A percentile compares a stretch with the other conserved stretches of the same genome.
phyloP scores from a whole-genome alignment of 2,113 vertebrate genomes.

The Spea multiplicata region DNA sequence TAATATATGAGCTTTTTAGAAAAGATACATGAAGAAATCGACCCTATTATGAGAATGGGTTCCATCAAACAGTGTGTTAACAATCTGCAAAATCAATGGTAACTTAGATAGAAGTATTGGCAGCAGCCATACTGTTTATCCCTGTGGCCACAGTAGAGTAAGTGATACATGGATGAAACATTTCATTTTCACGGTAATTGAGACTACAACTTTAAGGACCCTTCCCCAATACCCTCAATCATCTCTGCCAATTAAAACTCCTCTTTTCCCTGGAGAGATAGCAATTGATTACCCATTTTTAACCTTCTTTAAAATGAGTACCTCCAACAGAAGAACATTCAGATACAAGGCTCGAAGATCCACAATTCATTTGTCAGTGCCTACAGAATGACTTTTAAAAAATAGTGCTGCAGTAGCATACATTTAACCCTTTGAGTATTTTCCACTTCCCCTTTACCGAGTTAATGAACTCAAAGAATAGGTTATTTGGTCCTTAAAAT shows the following conservation, averaged over 20 bases:
- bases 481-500: too few species aligned
- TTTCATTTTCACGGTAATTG: conserved; percentile 14
- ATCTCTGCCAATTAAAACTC: conserved; percentile 43
- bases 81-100: too few species aligned
- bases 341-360: conserved; percentile 18
- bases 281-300: conserved; percentile 43
- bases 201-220: conserved; percentile 1
- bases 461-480: too few species aligned
- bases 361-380: conserved; percentile 37
- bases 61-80: too few species aligned
- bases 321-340: conserved; percentile 16
- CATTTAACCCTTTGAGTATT: too few species aligned
- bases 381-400: conserved; percentile 7
- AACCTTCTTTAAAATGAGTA: conserved; percentile 33
- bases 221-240: conserved; percentile 31
- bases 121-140: not conserved
- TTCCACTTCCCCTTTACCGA: too few species aligned
- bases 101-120: too few species aligned
- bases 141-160: not conserved
- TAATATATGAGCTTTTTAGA: too few species aligned
- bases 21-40: too few species aligned
- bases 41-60: too few species aligned
- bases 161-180: not conserved
- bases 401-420: too few species aligned
- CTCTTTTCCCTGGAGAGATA: conserved; percentile 13